Evolutionary conservation across 1,140 invertebrate genomes (phyloP).

Genomic region (Sycophila sp.): DNA sequence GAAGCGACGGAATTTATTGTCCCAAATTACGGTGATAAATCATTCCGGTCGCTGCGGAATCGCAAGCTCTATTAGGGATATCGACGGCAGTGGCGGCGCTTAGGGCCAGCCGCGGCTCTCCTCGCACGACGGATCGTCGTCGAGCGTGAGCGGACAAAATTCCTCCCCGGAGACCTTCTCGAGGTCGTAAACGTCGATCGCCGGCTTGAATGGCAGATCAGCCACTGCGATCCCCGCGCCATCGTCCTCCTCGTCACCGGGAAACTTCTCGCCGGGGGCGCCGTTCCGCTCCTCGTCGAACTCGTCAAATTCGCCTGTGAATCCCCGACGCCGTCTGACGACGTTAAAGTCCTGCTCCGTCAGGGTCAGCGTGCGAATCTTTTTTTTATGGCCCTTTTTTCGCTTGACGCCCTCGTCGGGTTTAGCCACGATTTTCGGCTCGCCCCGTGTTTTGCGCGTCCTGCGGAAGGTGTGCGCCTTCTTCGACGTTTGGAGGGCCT

Average conservation of each 20-base stretch:
- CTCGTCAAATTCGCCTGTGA: not conserved
- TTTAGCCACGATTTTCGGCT: not conserved
- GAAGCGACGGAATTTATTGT: too few relatives aligned
- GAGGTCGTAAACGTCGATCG: slow-evolving; percentile 54
- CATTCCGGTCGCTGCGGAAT: too few relatives aligned
- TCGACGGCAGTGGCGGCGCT: too few relatives aligned
- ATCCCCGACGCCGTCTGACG: not conserved
- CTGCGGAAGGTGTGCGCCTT: too few relatives aligned
- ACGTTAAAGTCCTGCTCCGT: slow-evolving; percentile 46
- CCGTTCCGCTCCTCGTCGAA: not conserved
- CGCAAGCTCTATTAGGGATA: not conserved
- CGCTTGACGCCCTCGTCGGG: not conserved
- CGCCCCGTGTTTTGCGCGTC: not conserved
- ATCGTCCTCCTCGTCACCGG: slow-evolving; percentile 4
- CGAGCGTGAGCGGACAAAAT: slow-evolving; percentile 59
- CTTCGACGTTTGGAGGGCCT: too few relatives aligned
- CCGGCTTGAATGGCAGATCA: slow-evolving; percentile 57
- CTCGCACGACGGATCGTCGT: slow-evolving; percentile 47
- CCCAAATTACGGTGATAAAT: too few relatives aligned
- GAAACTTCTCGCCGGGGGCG: not conserved
- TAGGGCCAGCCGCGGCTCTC: slow-evolving; percentile 15
- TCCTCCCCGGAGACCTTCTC: slow-evolving; percentile 57
- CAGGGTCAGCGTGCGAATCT: slow-evolving; percentile 45
- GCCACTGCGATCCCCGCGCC: slow-evolving; percentile 50
- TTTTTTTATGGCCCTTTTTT: slow-evolving; percentile 39